A percentile compares a stretch with the other conserved stretches of the same genome.
Conservation (phyloP, 1,140 invertebrate species). For the Phthorimaea operculella region DNA sequence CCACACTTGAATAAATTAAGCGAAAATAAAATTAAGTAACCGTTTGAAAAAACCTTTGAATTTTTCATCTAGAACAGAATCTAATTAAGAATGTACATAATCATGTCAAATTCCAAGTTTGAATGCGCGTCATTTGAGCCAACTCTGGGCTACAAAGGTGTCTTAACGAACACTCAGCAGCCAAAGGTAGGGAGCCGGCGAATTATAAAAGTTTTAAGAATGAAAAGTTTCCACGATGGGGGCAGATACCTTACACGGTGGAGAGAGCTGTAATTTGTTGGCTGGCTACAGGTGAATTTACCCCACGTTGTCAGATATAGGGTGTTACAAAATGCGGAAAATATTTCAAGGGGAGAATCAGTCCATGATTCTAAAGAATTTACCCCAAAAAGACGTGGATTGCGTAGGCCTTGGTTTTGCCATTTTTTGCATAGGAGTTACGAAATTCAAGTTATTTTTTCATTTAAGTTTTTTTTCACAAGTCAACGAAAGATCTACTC, state of each 20-base stretch:
- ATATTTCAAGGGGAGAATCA: no score
- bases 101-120: constrained; percentile 25
- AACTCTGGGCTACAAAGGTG: constrained; percentile 27
- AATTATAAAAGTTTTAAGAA: constrained; percentile 37
- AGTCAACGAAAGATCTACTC: no score
- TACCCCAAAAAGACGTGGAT: no score
- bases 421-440: no score
- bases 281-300: background rate
- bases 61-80: no score
- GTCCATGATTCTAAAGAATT: no score
- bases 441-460: no score
- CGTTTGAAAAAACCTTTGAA: no score
- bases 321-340: background rate
- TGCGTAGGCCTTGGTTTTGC: no score
- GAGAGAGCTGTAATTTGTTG: background rate
- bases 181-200: constrained; percentile 19
- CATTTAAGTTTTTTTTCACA: no score
- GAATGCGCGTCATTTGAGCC: constrained; percentile 27
- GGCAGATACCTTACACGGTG: background rate
- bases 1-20: no score
- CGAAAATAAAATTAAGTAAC: no score
- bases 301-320: background rate
- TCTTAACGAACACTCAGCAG: constrained; percentile 29
- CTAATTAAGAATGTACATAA: constrained; percentile 33
- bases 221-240: constrained; percentile 16